A percentile compares a stretch with the other conserved stretches of the same genome.
Evolutionary conservation across 2,888 invertebrate species (phyloP).

Genomic region (Stenoptilia bipunctidactyla): DNA sequence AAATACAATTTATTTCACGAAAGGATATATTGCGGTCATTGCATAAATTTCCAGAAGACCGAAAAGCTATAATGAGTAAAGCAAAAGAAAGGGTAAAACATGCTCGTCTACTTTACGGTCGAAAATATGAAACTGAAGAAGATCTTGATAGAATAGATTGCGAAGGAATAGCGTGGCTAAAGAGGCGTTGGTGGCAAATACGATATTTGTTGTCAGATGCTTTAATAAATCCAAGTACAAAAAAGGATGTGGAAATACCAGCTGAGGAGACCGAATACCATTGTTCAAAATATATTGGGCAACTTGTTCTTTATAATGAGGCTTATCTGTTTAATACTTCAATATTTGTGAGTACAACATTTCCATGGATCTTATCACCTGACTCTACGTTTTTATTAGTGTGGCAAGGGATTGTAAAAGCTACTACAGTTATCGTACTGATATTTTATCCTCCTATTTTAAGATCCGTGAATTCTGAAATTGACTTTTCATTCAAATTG

Average conservation of each 20-base stretch:
- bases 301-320: constrained; percentile 41
- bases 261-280: constrained; percentile 39
- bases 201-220: constrained; percentile 9
- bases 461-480: constrained; percentile 1
- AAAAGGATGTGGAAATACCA: constrained; percentile 13
- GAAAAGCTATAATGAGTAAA: constrained; percentile 24
- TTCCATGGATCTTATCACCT: constrained; percentile 45
- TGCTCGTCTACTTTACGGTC: constrained; percentile 32
- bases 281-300: constrained; percentile 52
- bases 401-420: constrained; percentile 34
- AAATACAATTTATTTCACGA: constrained; percentile 31
- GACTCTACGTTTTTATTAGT: constrained; percentile 30
- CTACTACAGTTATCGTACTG: constrained; percentile 33
- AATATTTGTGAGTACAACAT: constrained; percentile 35
- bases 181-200: constrained; percentile 50
- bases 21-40: constrained; percentile 28
- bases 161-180: constrained; percentile 40
- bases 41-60: constrained; percentile 37
- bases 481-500: constrained; percentile 29
- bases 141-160: constrained; percentile 43
- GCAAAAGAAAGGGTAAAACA: constrained; percentile 34
- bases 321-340: constrained; percentile 34
- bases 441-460: constrained; percentile 37
- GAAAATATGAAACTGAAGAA: constrained; percentile 34
- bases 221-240: not conserved